Base-by-base conservation (phyloP, 2,113 vertebrate genomes). In the Grallaria varia region DNA sequence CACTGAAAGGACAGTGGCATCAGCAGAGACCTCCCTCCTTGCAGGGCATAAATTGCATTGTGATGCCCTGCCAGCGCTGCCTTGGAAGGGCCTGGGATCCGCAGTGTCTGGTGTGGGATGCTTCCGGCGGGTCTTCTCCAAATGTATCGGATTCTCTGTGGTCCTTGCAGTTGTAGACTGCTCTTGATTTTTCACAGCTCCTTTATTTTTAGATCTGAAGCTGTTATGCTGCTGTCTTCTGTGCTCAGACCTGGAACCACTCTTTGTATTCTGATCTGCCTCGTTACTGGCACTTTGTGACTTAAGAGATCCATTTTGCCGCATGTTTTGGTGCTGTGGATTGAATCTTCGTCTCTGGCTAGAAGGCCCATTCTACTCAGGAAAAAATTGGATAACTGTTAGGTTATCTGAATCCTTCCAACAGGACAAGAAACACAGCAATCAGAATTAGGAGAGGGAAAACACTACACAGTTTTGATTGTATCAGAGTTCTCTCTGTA, bases 341-440 rank as follows among this genome's bases (percentile, higher is more conserved):
- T 98, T 97, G 90, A 98, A 98, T 96, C 98, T 97, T 95, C 98
- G 97, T 88, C 97, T 97, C 93, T 98, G 98, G 95, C 56, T 97
- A 72, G 97, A 96, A 84, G 97, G 89, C 33, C 96, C 97, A 60
- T 97, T 98, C 98, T 98, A 90, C 56, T 42, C 93, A 97, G 87
- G 95, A 90, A 90, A 55, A 95, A 88, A 93, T 94, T 8, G 44
- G 33, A 9, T 14, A 75, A 74, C n/a, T 73, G 31, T 97, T 82
- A 96, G 85, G 58, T 67, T 87, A 45, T 53, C 50, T 91, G 68
- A 77, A 93, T 66, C 59, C 58, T 90, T 84, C 28, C 49, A 75
- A 72, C 13, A 82, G 9, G 52, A 83, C 50, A 83, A 40, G 44
- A 83, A 91, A 74, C 25, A 58, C 40, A 94, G 45, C 52, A 83